Percentiles rank a stretch among this genome's conserved stretches.
Evolutionary conservation across 1,140 invertebrate species (phyloP).

Genomic region (Scaptomyza montana): DNA sequence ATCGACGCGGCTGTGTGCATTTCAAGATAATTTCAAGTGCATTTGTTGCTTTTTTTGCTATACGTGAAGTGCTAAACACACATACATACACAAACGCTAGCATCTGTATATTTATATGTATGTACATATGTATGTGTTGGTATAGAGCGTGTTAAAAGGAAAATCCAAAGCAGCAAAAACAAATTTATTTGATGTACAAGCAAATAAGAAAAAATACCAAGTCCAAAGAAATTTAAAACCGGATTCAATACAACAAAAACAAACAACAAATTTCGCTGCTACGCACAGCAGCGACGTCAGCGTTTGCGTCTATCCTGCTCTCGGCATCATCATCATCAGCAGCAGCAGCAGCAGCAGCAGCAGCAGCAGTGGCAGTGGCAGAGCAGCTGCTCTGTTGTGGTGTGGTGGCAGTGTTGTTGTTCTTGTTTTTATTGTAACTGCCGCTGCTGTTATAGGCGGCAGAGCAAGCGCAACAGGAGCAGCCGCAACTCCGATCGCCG

Average conservation of each 20-base stretch:
- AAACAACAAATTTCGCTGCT: constrained; percentile 30
- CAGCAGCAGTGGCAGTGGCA: too few relatives aligned
- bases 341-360: too few relatives aligned
- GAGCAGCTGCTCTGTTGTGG: constrained; percentile 13
- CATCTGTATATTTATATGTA: background rate
- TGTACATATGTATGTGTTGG: constrained; percentile 7
- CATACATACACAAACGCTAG: constrained; percentile 1
- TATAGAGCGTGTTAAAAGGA: constrained; percentile 31
- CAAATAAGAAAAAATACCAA: constrained; percentile 61
- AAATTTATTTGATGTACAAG: constrained; percentile 42
- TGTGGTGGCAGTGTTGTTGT: constrained; percentile 18
- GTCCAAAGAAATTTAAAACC: constrained; percentile 77
- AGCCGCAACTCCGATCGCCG: constrained; percentile 23
- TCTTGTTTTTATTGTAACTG: constrained; percentile 3
- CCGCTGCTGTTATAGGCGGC: constrained; percentile 12
- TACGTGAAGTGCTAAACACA: constrained; percentile 28
- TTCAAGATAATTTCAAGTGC: constrained; percentile 34
- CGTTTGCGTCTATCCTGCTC: constrained; percentile 47
- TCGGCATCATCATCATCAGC: constrained; percentile 30
- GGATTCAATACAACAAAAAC: constrained; percentile 61
- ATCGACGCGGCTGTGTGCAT: constrained; percentile 9
- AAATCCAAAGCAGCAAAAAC: constrained; percentile 39
- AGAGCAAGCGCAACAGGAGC: constrained; percentile 51
- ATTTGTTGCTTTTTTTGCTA: constrained; percentile 32
- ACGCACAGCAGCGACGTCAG: constrained; percentile 42